A percentile compares a stretch with the other conserved stretches of the same genome.
Conservation (phyloP, 2,797 vertebrate species). For the Linurgus olivaceus region DNA sequence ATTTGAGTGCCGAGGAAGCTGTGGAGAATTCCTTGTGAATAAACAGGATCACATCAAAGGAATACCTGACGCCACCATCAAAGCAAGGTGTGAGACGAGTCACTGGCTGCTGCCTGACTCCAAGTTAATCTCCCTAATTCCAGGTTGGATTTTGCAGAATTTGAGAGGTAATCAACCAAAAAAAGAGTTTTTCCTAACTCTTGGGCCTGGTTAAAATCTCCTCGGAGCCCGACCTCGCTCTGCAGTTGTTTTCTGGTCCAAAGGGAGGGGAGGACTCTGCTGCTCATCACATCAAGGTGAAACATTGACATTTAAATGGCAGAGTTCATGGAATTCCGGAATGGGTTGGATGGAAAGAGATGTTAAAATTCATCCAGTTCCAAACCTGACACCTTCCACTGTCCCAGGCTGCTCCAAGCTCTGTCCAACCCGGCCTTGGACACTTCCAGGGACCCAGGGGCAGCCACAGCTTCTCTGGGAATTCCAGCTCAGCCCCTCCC, state of each 20-base stretch:
- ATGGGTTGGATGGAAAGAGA: neutral
- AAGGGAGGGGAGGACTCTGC: neutral
- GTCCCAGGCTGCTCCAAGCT: neutral
- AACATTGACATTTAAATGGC: neutral
- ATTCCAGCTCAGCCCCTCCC: neutral
- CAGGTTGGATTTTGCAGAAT: neutral
- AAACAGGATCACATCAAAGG: conserved; percentile 34
- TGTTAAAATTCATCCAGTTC: neutral
- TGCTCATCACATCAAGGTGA: neutral
- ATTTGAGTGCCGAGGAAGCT: neutral
- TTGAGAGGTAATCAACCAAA: neutral
- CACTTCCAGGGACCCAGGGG: neutral
- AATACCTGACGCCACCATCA: conserved; percentile 19
- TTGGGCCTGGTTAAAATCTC: neutral
- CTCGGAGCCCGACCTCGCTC: rapidly evolving
- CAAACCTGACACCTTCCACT: neutral
- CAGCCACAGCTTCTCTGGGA: neutral
- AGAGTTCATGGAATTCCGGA: neutral
- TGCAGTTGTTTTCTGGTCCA: neutral
- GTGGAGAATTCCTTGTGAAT: neutral
- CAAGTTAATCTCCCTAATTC: neutral
- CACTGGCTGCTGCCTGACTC: neutral
- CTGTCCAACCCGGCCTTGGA: rapidly evolving
- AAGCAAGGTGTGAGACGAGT: neutral
- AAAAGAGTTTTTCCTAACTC: neutral